Percentiles rank a stretch among this genome's conserved stretches.
Conservation (phyloP, 2,113 vertebrate species). For the Festucalex cinctus region DNA sequence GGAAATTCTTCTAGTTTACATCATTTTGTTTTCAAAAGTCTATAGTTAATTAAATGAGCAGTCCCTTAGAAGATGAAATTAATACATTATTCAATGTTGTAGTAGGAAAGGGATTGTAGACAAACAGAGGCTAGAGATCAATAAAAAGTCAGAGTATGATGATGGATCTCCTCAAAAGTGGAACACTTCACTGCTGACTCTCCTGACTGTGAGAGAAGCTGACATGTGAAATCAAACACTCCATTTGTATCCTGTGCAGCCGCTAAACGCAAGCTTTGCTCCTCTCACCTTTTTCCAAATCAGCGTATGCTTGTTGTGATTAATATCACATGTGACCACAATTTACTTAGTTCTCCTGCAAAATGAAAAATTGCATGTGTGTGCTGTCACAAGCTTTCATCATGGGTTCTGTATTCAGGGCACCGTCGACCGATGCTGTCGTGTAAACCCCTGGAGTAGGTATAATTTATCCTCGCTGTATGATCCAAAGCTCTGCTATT, state of each 20-base stretch:
- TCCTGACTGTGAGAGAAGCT: conserved; percentile 39
- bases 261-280: conserved; percentile 28
- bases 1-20: no score
- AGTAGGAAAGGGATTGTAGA: conserved; percentile 41
- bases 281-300: conserved; percentile 43
- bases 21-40: neutral
- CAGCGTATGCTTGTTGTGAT: conserved; percentile 37
- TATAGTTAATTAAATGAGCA: neutral
- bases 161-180: conserved; percentile 56
- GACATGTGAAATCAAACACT: conserved; percentile 44
- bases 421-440: conserved; percentile 54
- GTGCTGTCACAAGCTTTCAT: conserved; percentile 39
- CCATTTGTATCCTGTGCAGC: conserved; percentile 41
- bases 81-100: conserved; percentile 2
- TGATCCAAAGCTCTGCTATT: conserved; percentile 30
- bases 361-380: conserved; percentile 42
- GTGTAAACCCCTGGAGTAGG: conserved; percentile 38
- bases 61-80: neutral
- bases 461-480: conserved; percentile 45
- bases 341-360: conserved; percentile 28
- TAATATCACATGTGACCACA: conserved; percentile 29
- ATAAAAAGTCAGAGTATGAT: conserved; percentile 51
- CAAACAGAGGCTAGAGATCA: conserved; percentile 53
- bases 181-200: conserved; percentile 33
- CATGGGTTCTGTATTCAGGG: conserved; percentile 56